Conservation (phyloP, 2,797 vertebrate genomes). For the Ibycter americanus region DNA sequence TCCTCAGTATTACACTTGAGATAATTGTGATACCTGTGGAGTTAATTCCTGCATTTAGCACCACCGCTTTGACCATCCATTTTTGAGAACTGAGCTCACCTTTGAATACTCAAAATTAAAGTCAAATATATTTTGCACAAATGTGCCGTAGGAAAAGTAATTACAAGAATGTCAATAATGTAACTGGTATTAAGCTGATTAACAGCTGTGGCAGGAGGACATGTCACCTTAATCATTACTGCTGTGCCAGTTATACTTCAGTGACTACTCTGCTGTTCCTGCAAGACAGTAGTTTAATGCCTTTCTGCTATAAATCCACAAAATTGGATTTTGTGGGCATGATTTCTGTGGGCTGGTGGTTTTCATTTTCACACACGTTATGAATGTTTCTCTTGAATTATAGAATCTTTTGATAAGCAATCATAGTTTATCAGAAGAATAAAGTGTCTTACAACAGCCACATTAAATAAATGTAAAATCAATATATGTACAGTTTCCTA, state of each 20-base stretch:
- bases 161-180: slow-evolving; percentile 82
- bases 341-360: slow-evolving; percentile 79
- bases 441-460: slow-evolving; percentile 79
- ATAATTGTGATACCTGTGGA: neutral
- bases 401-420: slow-evolving; percentile 84
- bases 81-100: slow-evolving; percentile 47
- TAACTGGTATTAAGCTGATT: slow-evolving; percentile 81
- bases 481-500: slow-evolving; percentile 82
- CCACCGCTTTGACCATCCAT: slow-evolving; percentile 19
- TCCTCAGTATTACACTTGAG: neutral
- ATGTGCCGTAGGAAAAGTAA: slow-evolving; percentile 78
- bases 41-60: neutral
- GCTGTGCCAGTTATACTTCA: slow-evolving; percentile 75
- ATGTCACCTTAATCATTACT: slow-evolving; percentile 78
- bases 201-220: slow-evolving; percentile 76
- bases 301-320: slow-evolving; percentile 82
- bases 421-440: slow-evolving; percentile 84
- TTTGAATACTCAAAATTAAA: slow-evolving; percentile 74
- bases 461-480: slow-evolving; percentile 85
- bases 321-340: slow-evolving; percentile 83
- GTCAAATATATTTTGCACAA: slow-evolving; percentile 77
- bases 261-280: slow-evolving; percentile 73
- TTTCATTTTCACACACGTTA: slow-evolving; percentile 80
- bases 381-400: slow-evolving; percentile 83
- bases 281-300: slow-evolving; percentile 77